A percentile compares a stretch with the other conserved stretches of the same genome.
Evolutionary conservation across 2,888 invertebrate species (phyloP).

Genomic region (Gisinianus flammeolus): DNA sequence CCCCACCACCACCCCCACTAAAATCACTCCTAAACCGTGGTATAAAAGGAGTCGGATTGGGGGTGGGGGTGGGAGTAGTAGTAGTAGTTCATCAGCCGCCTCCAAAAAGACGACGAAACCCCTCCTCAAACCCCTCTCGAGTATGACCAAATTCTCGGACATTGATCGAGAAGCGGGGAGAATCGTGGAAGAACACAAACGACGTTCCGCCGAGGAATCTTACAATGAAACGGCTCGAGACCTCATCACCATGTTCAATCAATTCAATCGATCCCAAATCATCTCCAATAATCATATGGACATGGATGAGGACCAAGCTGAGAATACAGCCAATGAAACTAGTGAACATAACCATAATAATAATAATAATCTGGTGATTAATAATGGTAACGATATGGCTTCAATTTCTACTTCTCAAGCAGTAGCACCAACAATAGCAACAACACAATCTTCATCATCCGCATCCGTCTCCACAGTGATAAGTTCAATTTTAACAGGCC

Average conservation of each 20-base stretch:
- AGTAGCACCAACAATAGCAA: background rate
- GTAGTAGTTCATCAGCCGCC: constrained; percentile 45
- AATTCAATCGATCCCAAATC: constrained; percentile 56
- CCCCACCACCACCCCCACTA: constrained; percentile 25
- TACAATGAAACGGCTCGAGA: constrained; percentile 55
- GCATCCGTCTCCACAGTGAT: background rate
- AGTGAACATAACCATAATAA: background rate
- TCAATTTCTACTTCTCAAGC: background rate
- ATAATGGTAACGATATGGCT: background rate
- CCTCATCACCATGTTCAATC: constrained; percentile 70
- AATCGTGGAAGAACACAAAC: constrained; percentile 65
- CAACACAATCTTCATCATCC: too few species aligned
- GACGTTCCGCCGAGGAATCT: constrained; percentile 51
- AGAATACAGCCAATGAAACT: constrained; percentile 10
- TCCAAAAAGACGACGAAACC: constrained; percentile 44
- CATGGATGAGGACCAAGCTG: background rate
- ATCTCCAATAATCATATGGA: background rate
- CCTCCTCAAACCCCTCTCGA: constrained; percentile 47
- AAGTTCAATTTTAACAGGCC: background rate
- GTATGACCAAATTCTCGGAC: constrained; percentile 66
- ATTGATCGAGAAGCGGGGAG: constrained; percentile 78
- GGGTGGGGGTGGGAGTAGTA: too few species aligned
- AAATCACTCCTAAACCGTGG: constrained; percentile 69
- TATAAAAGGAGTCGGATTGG: constrained; percentile 69
- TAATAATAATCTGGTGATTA: background rate